phyloP scores from a whole-genome alignment of 2,113 vertebrate genomes.

The Trachemys scripta region DNA sequence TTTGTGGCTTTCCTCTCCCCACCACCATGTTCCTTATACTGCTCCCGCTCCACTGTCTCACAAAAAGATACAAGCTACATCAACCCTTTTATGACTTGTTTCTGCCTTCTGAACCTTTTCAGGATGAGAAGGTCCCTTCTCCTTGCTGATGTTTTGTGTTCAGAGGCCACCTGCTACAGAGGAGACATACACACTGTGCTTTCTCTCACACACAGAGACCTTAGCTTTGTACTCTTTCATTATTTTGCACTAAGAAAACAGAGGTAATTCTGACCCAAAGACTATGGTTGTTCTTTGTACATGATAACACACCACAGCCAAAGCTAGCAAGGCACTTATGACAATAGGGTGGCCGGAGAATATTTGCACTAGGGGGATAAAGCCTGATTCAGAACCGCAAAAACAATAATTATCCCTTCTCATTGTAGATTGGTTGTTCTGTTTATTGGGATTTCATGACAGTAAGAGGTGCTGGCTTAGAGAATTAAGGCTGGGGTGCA shows the following conservation, averaged over 20 bases:
- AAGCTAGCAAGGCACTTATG: background rate
- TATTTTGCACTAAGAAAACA: too few species aligned
- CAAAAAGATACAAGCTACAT: background rate
- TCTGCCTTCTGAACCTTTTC: background rate
- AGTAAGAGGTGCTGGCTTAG: background rate
- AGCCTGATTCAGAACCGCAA: background rate
- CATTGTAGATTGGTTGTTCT: background rate
- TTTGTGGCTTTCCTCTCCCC: conserved; percentile 68
- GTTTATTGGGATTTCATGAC: background rate
- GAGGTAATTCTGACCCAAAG: background rate
- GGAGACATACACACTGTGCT: background rate
- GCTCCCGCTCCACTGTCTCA: conserved; percentile 19
- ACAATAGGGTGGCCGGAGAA: background rate
- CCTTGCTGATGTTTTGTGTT: background rate
- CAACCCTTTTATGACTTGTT: background rate
- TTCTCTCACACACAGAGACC: background rate
- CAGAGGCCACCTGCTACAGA: background rate
- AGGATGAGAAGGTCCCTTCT: background rate
- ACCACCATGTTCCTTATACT: background rate
- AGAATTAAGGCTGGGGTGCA: background rate
- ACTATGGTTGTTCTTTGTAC: fast-evolving
- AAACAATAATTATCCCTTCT: background rate
- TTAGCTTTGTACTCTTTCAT: background rate
- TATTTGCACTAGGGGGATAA: background rate
- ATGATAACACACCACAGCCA: background rate